Conservation (phyloP, 2,113 vertebrate genomes). For the Psettodes erumei region DNA sequence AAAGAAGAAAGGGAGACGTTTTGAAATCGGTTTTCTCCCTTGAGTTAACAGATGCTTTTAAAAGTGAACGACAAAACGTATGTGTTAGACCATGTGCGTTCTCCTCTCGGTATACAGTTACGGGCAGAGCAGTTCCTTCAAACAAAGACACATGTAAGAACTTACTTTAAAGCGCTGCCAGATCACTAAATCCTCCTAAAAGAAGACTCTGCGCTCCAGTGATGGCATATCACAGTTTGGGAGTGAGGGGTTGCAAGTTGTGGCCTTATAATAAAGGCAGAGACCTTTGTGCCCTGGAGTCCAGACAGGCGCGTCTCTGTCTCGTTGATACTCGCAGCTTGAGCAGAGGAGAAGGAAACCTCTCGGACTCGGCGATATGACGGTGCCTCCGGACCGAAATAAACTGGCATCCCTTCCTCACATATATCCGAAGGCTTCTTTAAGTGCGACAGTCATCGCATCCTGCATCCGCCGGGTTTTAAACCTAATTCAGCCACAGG, state of each 20-base stretch:
- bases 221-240: conserved; percentile 30
- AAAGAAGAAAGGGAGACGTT: background rate
- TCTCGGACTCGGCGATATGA: conserved; percentile 37
- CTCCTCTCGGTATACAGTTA: background rate
- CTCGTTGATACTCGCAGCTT: conserved; percentile 9
- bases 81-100: background rate
- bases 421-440: conserved; percentile 17
- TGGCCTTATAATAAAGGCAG: background rate
- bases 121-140: background rate
- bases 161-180: conserved; percentile 71
- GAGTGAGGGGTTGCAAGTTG: conserved; percentile 34
- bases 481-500: conserved; percentile 21
- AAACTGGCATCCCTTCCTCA: conserved; percentile 6
- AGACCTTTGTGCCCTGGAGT: conserved; percentile 25
- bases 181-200: conserved; percentile 32
- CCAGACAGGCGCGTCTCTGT: conserved; percentile 37
- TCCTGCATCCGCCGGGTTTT: conserved; percentile 1
- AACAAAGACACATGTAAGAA: conserved; percentile 27
- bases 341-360: conserved; percentile 21
- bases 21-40: background rate
- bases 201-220: conserved; percentile 38
- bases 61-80: background rate
- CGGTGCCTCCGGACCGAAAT: conserved; percentile 36
- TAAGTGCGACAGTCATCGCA: conserved; percentile 24
- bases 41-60: background rate